Base-by-base conservation (phyloP, 2,888 invertebrate genomes). In the Oscheius sp. region DNA sequence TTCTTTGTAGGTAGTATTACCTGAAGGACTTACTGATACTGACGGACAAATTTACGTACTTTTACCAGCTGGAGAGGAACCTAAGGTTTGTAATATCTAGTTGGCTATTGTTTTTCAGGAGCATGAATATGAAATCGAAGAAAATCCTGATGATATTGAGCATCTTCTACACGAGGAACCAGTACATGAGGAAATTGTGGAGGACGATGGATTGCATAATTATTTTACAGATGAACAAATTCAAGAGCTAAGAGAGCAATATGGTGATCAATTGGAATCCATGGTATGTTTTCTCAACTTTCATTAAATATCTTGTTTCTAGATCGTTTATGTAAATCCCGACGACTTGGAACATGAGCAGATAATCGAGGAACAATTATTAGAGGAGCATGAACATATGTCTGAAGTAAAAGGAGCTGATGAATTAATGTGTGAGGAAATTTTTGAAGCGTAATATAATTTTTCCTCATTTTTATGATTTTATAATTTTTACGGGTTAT, bases 241-340 rank as follows among this genome's bases (percentile, higher is more conserved):
- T 41, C 70, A 71, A 2, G 65, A 74, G 36, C 64, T 68, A 5
- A 70, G 69, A 59, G 67, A 71, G 69, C 71, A 78, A 28, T 63
- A 64, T 41, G 72, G 71, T 22, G 71, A 72, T 20, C 68, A 73
- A 14, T 68, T 73, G 63, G 56, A 54, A 9, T 70, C 73, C 68
- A 61, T 77, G 70, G 74, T 75, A 9, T 50, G 70, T 8, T 5
- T 5, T 24, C 24, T 47, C 3, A n/a, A n/a, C n/a, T n/a, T n/a
- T n/a, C n/a, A 5, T 47, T 2, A 8, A 12, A n/a, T 36, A 1
- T 33, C 14, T 51, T 49, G 17, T 63, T 73, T 49, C 67, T 5
- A 36, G 26, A 51, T 4, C 6, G 45, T 20, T 9, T 9, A 12
- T 45, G 45, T 45, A 17, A 9, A 45, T 45, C 45, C 45, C 22